Evolutionary conservation across 2,888 invertebrate genomes (phyloP), one percentile per base, ranked within the genome.

Genomic region (Minunthozetes semirufus): DNA sequence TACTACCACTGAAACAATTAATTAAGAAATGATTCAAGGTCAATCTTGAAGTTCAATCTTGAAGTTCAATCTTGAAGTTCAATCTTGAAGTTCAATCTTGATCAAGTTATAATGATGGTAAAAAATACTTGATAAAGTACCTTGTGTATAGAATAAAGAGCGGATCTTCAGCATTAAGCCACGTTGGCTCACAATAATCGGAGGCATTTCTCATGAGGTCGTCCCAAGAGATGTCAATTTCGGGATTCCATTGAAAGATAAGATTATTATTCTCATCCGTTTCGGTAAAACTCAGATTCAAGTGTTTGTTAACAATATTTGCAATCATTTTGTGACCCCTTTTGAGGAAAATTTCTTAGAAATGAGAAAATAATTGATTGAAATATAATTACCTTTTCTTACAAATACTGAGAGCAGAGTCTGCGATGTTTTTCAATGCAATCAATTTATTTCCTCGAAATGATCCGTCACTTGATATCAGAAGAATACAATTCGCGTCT

Each of bases 401-500:
- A 22, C 83, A 78, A 9, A 79, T 80, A 25, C 66, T 63, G 13
- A 77, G 48, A 25, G 86, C 87, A 70, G 90, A 89, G 82, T 97
- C 94, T 80, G 92, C 93, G 53, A 96, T 91, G 71, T 87, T 86
- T 85, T 99, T 99, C 79, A 98, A 85, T 78, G 89, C 86, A 71
- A 99, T 86, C 15, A 93, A 87, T 83, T 99, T 99, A 80, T 90
- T 90, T 0, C 97, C 98, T 77, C 99, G 88, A 92, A 93, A 97
- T 0, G 91, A 93, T 0, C 94, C 96, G 83, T 99, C 97, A 83
- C 78, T 19, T 79, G 76, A 73, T 29, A 79, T 87, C 48, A 98
- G 82, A 4, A 94, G 86, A 81, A 90, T 89, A 8, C 93, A 91
- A 81, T 91, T 88, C 80, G 94, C 94, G 83, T 96, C 95, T 71